Evolutionary conservation across 2,113 vertebrate species (phyloP), one percentile per base, ranked within the genome.

Genomic region (Amblyopsis rosae): DNA sequence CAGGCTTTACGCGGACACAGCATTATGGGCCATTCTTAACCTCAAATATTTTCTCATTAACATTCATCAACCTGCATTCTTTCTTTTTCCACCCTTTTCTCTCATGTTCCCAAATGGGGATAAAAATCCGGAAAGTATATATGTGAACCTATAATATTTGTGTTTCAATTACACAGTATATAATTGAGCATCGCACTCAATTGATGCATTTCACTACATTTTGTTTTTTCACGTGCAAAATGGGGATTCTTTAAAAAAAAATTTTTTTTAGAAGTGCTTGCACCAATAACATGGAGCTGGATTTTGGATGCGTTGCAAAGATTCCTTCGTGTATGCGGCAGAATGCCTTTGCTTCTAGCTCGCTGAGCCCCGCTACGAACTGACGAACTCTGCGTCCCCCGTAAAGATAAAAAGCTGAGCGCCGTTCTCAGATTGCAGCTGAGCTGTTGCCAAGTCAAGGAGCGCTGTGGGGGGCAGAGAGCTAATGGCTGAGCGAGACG

Each of bases 1-100:
- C 85, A 85, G 79, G 76, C 76, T 83, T 81, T 41, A 41, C 35
- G 6, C 35, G 35, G 4, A 41, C 35, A 35, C 63, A 80, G 66
- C 46, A 76, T 61, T 68, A 41, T 62, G 69, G 67, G 65, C 82
- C 69, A 73, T 69, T 48, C 56, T 4, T 62, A 73, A 70, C 69
- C 7, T 0, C 69, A 82, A 85, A 82, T 56, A 50, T 73, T 62
- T 77, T 9, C 73, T 75, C 63, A 17, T 62, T 46, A 75, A 57
- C 47, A 58, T 75, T 77, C 69, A 35, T 73, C 62, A 70, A 17
- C 41, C 45, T 65, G 46, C 48, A 6, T 69, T 16, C 57, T 35
- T 49, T 2, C 1, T 26, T 26, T 26, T 26, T 26, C 26, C 26
- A 26, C 26, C 1, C 26, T 26, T 2, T 26, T 26, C 26, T 26